Base-by-base conservation (phyloP, 2,888 invertebrate genomes). In the Megalurothrips usitatus region DNA sequence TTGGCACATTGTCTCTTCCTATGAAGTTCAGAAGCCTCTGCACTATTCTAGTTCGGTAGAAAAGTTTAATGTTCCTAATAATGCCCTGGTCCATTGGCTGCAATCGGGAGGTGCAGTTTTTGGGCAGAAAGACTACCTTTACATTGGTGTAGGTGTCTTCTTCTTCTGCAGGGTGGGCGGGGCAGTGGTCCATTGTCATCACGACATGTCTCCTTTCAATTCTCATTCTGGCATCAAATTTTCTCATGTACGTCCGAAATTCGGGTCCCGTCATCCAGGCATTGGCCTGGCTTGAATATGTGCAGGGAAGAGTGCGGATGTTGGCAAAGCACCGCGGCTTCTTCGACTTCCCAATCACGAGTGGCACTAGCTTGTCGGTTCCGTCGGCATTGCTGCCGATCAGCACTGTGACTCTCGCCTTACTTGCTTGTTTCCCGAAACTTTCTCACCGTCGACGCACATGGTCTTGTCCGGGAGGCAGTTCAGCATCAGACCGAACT, bases 151-250 rank as follows among this genome's bases (percentile, higher is more conserved):
- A 63, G 9, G 23, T 63, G 63, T 63, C 63, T 49, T 49, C 10
- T 11, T 12, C 10, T 49, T 49, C 12, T 49, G 9, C 2, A 52
- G 3, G 10, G 82, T 84, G 85, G 34, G 84, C 85, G 79, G 82
- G 78, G 81, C 84, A 85, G 80, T 84, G 85, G 80, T 85, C 85
- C 10, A 85, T 83, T 28, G 86, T 82, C 79, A 86, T 84, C 12
- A 85, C 79, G 11, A 85, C 84, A 83, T 85, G 85, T 23, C 63
- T 63, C 23, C n/a, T 63, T n/a, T 63, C 63, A 19, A 63, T 63
- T n/a, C 63, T 19, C 63, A 63, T 63, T 1, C 63, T 9, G 14
- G 23, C 63, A 9, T 63, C 63, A 1, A 63, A 63, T 9, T 63
- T 63, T 3, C 63, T 9, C n/a, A 63, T 4, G 2, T 3, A 63